Base-by-base conservation (phyloP, 2,888 invertebrate species). In the Amphimallon solstitiale region DNA sequence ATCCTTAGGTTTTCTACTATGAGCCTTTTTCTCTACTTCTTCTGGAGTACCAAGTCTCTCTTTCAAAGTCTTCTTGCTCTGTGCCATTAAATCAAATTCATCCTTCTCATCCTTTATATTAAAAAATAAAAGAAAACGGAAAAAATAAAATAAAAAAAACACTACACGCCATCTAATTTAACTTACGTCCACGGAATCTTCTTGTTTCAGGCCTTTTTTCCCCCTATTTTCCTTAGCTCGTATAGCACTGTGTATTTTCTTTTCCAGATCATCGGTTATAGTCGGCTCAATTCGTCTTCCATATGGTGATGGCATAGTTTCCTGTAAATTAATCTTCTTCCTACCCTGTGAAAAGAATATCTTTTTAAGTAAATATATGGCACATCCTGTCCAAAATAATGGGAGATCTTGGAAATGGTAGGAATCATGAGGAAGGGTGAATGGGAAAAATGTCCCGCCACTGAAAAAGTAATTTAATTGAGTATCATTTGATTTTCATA, bases 201-300 rank as follows among this genome's bases (percentile, higher is more conserved):
- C 87, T 74, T 88, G 89, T 77, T 89, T 90, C 48, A 86, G 81
- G 51, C 88, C 89, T 67, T 80, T 82, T 66, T 85, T 86, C 49
- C 81, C 81, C 82, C 87, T 88, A 72, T 86, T 76, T 79, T 85
- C 83, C 68, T 81, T 83, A 0, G 78, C 75, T 66, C 82, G 85
- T 68, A 88, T 88, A 0, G 91, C 89, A 19, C 90, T 91, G 70
- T 91, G 91, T 63, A 90, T 89, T 78, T 91, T 90, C 81, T 91
- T 92, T 78, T 91, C 92, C 64, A 94, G 83, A 45, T 93, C 92
- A 0, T 88, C 89, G 17, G 91, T 90, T 43, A 94, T 89, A 72
- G 84, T 85, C 0, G 95, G 95, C 71, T 84, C 84, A 2, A 95
- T 86, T 52, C 92, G 84, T 21, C 89, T 83, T 0, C 88, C 90